Base-by-base conservation (phyloP, 2,888 invertebrate genomes). In the Ceramica pisi region DNA sequence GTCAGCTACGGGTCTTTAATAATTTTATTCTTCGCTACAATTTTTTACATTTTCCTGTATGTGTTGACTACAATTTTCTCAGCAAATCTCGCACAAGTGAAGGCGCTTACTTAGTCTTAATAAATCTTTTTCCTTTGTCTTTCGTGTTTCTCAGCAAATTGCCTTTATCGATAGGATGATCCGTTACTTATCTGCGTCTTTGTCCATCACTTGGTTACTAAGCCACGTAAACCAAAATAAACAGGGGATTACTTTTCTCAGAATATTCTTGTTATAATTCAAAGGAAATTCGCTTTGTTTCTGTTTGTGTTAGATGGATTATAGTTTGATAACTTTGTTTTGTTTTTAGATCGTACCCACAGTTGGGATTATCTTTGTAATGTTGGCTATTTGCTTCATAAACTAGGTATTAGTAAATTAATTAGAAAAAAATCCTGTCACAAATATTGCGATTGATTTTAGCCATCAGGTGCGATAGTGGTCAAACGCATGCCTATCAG, bases 161-260 rank as follows among this genome's bases (percentile, higher is more conserved):
- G 46, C 19, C 19, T 55, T 35, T 75, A 60, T 67, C 55, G 53
- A 60, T 50, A 55, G n/a, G 35, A 61, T 75, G 14, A 67, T 75
- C 67, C 53, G 23, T 67, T 67, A 67, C 60, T 55, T 50, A 67
- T 61, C 44, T 38, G 21, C 26, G 62, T 69, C 61, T 44, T 48
- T 46, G 6, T 23, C n/a, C 16, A 8, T 69, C 71, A 41, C 57
- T 70, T 62, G 56, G 16, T 62, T 16, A 12, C 51, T 56, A 70
- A 51, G 62, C 26, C 31, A n/a, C 35, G 21, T 50, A n/a, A 56
- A 50, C 19, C 48, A 69, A 57, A 63, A 59, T 59, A 63, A 63
- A 63, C 44, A 63, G 44, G 8, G 5, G 10, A 56, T 48, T 41
- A 19, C 16, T 48, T 59, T 55, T 60, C 41, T 7, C 1, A 14